Percentiles rank a stretch among this genome's conserved stretches.
phyloP scores from a whole-genome alignment of 2,888 invertebrate genomes.

The Eupithecia exiguata region DNA sequence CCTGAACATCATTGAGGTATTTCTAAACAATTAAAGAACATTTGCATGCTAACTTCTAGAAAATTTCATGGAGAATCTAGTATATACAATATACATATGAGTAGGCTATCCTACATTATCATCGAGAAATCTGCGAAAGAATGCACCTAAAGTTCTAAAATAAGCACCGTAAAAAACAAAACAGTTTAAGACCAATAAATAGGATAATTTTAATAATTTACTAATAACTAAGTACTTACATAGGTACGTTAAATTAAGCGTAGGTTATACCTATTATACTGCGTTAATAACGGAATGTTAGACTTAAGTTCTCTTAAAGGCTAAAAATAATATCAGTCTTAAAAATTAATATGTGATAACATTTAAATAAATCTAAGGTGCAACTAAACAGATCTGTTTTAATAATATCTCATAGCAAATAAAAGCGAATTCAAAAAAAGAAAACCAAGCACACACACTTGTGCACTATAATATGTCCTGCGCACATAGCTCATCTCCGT shows the following conservation, averaged over 20 bases:
- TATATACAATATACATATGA: no score
- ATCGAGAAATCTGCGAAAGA: no score
- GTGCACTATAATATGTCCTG: no score
- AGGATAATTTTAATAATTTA: constrained; percentile 28
- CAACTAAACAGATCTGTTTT: constrained; percentile 30
- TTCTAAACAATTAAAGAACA: no score
- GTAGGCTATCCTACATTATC: no score
- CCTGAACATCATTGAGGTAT: no score
- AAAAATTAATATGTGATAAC: constrained; percentile 47
- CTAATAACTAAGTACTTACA: constrained; percentile 29
- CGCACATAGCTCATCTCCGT: no score
- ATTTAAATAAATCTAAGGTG: constrained; percentile 28
- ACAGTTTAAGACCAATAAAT: constrained; percentile 21
- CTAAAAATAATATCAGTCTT: constrained; percentile 58
- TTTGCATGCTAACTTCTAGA: no score
- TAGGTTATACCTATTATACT: constrained; percentile 50
- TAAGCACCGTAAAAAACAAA: background rate
- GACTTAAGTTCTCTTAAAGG: constrained; percentile 31
- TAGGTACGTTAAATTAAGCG: constrained; percentile 11
- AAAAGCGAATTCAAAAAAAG: no score
- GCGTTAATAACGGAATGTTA: constrained; percentile 56
- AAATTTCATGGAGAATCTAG: no score
- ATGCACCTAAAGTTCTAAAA: no score
- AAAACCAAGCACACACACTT: no score
- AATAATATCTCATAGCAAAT: background rate